A percentile compares a stretch with the other conserved stretches of the same genome.
Conservation (phyloP, 2,888 invertebrate species). For the Xestia ashworthii region DNA sequence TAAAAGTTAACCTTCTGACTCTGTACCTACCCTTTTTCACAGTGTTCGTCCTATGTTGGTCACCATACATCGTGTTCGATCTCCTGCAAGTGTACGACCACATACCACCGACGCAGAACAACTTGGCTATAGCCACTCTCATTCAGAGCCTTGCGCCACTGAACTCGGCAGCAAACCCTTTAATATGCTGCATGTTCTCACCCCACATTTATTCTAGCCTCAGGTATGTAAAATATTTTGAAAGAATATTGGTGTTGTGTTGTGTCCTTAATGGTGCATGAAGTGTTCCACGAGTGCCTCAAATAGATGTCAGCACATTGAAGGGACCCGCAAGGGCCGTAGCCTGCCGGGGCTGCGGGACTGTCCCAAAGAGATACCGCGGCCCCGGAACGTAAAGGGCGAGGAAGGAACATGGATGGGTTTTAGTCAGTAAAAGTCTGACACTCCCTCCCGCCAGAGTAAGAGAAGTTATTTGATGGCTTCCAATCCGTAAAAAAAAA, state of each 20-base stretch:
- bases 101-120: slow-evolving; percentile 94
- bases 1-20: not conserved
- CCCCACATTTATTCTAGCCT: slow-evolving; percentile 96
- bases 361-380: no score
- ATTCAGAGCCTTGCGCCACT: slow-evolving; percentile 97
- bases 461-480: no score
- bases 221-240: slow-evolving; percentile 90
- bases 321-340: no score
- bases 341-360: no score
- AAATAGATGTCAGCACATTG: no score
- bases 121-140: slow-evolving; percentile 96
- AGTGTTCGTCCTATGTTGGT: slow-evolving; percentile 99
- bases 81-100: slow-evolving; percentile 96
- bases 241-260: not conserved
- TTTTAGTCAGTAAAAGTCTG: no score
- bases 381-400: no score
- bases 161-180: slow-evolving; percentile 98
- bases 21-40: slow-evolving; percentile 67
- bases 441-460: no score
- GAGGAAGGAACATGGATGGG: no score
- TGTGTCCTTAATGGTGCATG: not conserved
- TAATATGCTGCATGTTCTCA: slow-evolving; percentile 98
- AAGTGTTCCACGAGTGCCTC: no score
- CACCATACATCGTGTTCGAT: slow-evolving; percentile 98
- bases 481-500: no score